Evolutionary conservation across 2,888 invertebrate genomes (phyloP), one percentile per base, ranked within the genome.

Genomic region (Sminthurinus aureus): DNA sequence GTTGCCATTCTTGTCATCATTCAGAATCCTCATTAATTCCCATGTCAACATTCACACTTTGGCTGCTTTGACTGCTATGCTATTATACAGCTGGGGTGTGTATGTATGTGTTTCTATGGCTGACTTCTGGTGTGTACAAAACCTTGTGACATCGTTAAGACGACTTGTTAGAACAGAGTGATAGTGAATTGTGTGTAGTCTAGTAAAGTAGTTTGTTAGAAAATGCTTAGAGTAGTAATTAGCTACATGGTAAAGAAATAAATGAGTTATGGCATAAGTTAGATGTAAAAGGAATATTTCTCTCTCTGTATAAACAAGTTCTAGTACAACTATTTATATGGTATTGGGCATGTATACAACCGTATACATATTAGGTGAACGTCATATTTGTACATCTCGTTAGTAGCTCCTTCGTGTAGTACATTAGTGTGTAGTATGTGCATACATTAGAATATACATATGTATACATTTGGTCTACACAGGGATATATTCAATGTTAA

Each of bases 381-480:
- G 71, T 71, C 71, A 71, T 71, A 22, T 71, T 71, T 71, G 71
- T 71, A 69, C n/a, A 69, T 71, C 71, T 71, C 15, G 71, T 71
- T 71, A 71, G 71, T 20, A 26, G 24, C 22, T 71, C 71, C 24
- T 71, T 71, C 26, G 24, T 71, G 4, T 71, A 4, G 26, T 26
- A 24, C 24, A 71, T 71, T 58, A 58, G 58, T 38, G 38, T 38
- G 58, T 13, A 58, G 58, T 58, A 58, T 13, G 58, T 58, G 9
- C 58, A 58, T 58, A 58, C 9, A 58, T 58, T 15, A 15, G 18
- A 15, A 58, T 58, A 58, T 58, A 52, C 13, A 11, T 52, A 52
- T 52, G 52, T 52, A 52, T n/a, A 4, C 38, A 38, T 6, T 38
- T 38, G 3, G 6, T 38, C 38, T 38, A 38, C 38, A 38, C 38